Conservation (phyloP, 2,888 invertebrate genomes). For the Lysandra bellargus region DNA sequence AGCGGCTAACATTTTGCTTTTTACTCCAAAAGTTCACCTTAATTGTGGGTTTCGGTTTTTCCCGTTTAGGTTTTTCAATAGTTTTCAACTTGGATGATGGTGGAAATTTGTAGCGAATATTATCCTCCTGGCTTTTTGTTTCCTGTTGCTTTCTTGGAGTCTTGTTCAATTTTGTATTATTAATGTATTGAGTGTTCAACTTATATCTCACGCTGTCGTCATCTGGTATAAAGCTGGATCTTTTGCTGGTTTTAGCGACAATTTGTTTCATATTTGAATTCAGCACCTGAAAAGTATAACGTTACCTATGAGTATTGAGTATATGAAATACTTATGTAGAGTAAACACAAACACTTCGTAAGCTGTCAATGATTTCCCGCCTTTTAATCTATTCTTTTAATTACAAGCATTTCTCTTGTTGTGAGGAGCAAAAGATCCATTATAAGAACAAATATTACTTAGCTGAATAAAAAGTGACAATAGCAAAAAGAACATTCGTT, state of each 20-base stretch:
- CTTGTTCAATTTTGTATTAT: conserved; percentile 44
- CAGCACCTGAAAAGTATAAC: conserved; percentile 3
- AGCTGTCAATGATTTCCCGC: conserved; percentile 30
- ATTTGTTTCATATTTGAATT: conserved; percentile 52
- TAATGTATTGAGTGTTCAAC: conserved; percentile 60
- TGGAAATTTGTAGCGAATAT: conserved; percentile 66
- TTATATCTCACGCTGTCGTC: conserved; percentile 71
- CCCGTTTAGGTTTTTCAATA: conserved; percentile 61
- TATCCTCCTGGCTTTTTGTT: conserved; percentile 56
- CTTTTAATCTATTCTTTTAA: conserved; percentile 6
- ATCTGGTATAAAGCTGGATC: conserved; percentile 63
- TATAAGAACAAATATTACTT: not conserved
- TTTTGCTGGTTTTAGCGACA: conserved; percentile 53
- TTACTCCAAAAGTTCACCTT: conserved; percentile 77
- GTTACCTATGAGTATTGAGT: not conserved
- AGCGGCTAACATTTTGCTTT: conserved; percentile 54
- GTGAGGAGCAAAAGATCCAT: not conserved
- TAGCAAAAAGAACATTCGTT: not conserved
- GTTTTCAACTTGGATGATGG: conserved; percentile 52
- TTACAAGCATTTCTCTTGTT: not conserved
- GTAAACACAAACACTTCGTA: conserved; percentile 18
- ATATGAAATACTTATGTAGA: not conserved
- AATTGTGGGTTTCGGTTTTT: conserved; percentile 67
- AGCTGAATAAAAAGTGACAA: not conserved
- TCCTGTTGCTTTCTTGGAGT: conserved; percentile 48